These are phyloP conservation scores for Drosophila teissieri DNA, from an alignment of 1,140 invertebrate species.

Conservation along the genomic window DNA sequence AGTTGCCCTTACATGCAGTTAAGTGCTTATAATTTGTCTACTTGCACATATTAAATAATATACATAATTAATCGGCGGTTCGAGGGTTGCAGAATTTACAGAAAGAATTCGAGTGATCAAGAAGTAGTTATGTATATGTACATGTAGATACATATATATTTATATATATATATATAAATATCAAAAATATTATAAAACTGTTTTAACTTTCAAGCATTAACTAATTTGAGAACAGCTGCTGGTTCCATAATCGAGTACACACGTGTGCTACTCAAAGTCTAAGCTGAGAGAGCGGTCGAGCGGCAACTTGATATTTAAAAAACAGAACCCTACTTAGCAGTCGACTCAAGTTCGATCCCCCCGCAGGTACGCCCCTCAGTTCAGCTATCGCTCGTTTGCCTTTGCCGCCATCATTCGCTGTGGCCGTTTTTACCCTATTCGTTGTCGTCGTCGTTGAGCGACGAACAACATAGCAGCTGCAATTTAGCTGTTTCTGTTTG, in stretches of 20 bases:
- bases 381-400: conserved; percentile 63
- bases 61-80: neutral
- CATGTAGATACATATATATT: too few relatives aligned
- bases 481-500: conserved; percentile 66
- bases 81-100: neutral
- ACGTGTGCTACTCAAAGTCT: conserved; percentile 1
- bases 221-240: neutral
- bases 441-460: conserved; percentile 50
- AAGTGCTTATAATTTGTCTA: neutral
- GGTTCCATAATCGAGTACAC: neutral
- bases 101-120: neutral
- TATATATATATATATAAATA: too few relatives aligned
- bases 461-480: conserved; percentile 73
- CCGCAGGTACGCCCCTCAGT: conserved; percentile 41
- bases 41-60: neutral
- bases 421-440: conserved; percentile 73
- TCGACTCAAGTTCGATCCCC: conserved; percentile 33
- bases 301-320: conserved; percentile 9
- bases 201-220: neutral
- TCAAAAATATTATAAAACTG: too few relatives aligned
- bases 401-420: conserved; percentile 60
- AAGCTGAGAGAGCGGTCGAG: neutral
- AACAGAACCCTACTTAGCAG: conserved; percentile 21
- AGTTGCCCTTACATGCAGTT: neutral
- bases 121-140: too few relatives aligned